Conservation (phyloP, 2,113 vertebrate genomes). For the Phylloscopus trochilus region DNA sequence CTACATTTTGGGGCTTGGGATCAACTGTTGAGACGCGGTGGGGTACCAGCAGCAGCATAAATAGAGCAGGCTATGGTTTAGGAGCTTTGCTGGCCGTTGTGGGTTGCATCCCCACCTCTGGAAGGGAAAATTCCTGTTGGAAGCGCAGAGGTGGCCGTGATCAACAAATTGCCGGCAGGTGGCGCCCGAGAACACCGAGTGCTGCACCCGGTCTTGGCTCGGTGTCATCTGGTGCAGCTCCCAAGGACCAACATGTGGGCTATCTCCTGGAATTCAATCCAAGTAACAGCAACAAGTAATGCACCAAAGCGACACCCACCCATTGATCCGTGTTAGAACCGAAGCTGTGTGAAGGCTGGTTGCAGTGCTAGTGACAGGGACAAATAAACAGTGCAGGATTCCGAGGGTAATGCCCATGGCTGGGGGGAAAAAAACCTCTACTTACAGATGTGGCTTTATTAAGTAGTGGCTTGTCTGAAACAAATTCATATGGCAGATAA, state of each 20-base stretch:
- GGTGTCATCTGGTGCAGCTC: accelerated
- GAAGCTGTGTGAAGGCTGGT: background rate
- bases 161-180: background rate
- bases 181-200: background rate
- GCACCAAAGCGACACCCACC: background rate
- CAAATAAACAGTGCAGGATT: background rate
- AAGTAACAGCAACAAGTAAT: background rate
- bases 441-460: background rate
- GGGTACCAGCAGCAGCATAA: background rate
- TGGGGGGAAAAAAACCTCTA: background rate
- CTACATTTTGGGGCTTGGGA: background rate
- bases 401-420: background rate
- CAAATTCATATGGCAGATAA: background rate
- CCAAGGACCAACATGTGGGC: accelerated
- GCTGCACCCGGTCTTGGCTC: accelerated
- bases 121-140: too few species aligned
- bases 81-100: background rate
- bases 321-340: background rate
- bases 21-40: background rate
- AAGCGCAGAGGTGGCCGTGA: background rate
- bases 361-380: background rate
- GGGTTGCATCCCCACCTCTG: background rate
- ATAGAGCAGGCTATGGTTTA: background rate
- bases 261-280: background rate
- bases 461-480: background rate